phyloP scores from a whole-genome alignment of 2,888 invertebrate species.

The Sisyra nigra region DNA sequence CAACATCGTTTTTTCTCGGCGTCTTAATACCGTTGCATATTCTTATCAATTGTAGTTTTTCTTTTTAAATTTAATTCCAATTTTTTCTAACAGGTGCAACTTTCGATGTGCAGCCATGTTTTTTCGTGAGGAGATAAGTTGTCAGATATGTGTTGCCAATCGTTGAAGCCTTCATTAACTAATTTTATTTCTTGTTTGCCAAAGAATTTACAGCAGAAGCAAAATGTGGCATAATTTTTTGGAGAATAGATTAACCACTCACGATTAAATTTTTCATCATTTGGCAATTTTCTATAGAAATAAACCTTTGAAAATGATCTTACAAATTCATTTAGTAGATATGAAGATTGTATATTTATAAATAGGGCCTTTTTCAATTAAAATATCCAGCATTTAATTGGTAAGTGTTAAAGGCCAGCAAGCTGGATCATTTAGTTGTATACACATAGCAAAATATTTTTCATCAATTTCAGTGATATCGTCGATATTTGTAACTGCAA shows the following conservation, averaged over 20 bases:
- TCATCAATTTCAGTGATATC: background rate
- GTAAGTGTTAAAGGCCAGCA: slow-evolving; percentile 1
- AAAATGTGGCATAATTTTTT: slow-evolving; percentile 11
- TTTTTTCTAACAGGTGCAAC: slow-evolving; percentile 10
- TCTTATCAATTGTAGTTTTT: slow-evolving; percentile 11
- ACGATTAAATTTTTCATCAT: slow-evolving; percentile 12
- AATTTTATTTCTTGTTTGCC: slow-evolving; percentile 9
- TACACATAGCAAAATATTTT: background rate
- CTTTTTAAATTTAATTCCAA: slow-evolving; percentile 10
- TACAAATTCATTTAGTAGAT: slow-evolving; percentile 11
- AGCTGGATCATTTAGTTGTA: background rate
- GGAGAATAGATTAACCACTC: slow-evolving; percentile 11
- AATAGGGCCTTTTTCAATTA: background rate
- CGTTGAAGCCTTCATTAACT: slow-evolving; percentile 7
- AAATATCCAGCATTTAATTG: background rate
- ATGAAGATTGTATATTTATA: slow-evolving; percentile 13
- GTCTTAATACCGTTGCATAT: slow-evolving; percentile 11
- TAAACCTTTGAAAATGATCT: slow-evolving; percentile 11
- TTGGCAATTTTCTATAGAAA: slow-evolving; percentile 10
- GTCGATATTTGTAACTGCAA: background rate
- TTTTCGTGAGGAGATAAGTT: slow-evolving; percentile 11
- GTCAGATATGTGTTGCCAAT: slow-evolving; percentile 12
- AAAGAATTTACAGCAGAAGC: slow-evolving; percentile 12
- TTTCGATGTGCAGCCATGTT: slow-evolving; percentile 10
- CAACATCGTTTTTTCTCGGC: slow-evolving; percentile 12